A percentile compares a stretch with the other conserved stretches of the same genome.
Evolutionary conservation across 1,140 invertebrate genomes (phyloP).

Genomic region (Drosophila pallidifrons): DNA sequence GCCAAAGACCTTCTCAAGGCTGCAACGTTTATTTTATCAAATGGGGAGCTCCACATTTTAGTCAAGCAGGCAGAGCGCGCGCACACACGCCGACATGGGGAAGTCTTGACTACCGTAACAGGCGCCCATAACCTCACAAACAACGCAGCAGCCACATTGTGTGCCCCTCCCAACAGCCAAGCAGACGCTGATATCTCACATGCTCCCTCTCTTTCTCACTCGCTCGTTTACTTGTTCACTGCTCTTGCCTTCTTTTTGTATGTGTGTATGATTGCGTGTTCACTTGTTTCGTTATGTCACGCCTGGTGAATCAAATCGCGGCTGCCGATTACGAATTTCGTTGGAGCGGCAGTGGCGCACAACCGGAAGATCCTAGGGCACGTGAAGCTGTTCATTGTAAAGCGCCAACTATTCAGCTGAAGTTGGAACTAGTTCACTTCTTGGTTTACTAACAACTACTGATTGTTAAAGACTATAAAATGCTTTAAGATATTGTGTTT

Average conservation of each 20-base stretch:
- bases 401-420: background rate
- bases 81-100: slow-evolving; percentile 83
- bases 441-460: background rate
- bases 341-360: slow-evolving; percentile 5
- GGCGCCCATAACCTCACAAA: slow-evolving; percentile 60
- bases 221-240: slow-evolving; percentile 9
- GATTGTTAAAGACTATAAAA: too few relatives aligned
- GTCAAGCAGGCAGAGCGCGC: slow-evolving; percentile 51
- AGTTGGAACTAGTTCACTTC: background rate
- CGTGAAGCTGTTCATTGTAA: background rate
- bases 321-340: slow-evolving; percentile 14
- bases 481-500: too few relatives aligned
- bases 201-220: slow-evolving; percentile 35
- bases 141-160: slow-evolving; percentile 5
- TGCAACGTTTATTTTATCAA: slow-evolving; percentile 11
- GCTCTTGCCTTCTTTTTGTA: background rate
- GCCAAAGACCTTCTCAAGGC: slow-evolving; percentile 72
- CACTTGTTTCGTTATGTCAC: slow-evolving; percentile 52
- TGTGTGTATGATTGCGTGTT: slow-evolving; percentile 11
- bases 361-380: background rate
- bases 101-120: slow-evolving; percentile 80
- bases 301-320: slow-evolving; percentile 12
- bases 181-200: slow-evolving; percentile 19
- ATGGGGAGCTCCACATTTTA: slow-evolving; percentile 52
- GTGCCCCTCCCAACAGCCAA: slow-evolving; percentile 29